Percentiles rank a stretch among this genome's conserved stretches.
Conservation (phyloP, 2,888 invertebrate species). For the Orthosia gothica region DNA sequence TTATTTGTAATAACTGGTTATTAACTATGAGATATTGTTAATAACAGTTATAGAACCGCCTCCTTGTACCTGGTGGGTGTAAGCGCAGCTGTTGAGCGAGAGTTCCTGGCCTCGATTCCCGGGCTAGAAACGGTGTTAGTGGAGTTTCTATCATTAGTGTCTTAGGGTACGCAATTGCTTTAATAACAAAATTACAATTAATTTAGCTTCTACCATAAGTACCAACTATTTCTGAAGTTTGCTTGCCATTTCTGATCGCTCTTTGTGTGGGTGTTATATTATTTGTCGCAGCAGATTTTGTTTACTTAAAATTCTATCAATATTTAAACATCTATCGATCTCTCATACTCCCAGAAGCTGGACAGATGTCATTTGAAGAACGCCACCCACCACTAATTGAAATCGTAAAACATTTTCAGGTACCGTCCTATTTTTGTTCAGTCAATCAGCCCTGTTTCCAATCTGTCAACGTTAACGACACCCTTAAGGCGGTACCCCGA, state of each 20-base stretch:
- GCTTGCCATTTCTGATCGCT: background rate
- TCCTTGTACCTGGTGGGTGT: constrained; percentile 28
- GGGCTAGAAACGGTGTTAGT: background rate
- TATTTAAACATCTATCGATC: background rate
- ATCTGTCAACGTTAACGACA: constrained; percentile 1
- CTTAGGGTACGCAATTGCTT: background rate
- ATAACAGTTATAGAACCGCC: constrained; percentile 36
- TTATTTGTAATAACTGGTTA: constrained; percentile 27
- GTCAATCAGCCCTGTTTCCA: background rate
- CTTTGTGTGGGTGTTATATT: background rate
- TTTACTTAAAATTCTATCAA: background rate
- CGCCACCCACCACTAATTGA: no score
- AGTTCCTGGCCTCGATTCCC: constrained; percentile 4
- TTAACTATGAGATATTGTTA: constrained; percentile 26
- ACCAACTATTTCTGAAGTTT: no score
- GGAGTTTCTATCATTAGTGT: background rate
- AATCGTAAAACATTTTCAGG: background rate
- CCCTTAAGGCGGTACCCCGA: no score
- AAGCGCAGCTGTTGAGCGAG: constrained; percentile 12
- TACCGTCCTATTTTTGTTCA: background rate
- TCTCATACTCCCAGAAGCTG: background rate
- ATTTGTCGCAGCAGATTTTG: background rate
- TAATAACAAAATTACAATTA: background rate
- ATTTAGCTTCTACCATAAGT: background rate
- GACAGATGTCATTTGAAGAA: no score